Evolutionary conservation across 2,113 vertebrate genomes (phyloP).

Genomic region (Lagopus muta): DNA sequence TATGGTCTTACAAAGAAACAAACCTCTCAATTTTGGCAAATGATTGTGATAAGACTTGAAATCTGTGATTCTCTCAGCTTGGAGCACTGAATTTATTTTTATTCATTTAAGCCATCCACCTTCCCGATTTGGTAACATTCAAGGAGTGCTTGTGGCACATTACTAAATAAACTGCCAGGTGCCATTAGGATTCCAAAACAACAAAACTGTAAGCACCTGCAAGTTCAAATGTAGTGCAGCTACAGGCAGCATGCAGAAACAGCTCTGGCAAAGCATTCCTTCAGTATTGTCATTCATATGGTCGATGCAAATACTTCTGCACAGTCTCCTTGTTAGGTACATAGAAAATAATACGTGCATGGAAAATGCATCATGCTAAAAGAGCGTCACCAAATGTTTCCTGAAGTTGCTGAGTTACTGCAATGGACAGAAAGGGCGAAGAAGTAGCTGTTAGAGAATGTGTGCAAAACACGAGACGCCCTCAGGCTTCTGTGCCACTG

Average conservation of each 20-base stretch:
- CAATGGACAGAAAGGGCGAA: constrained; percentile 68
- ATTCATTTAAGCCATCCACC: constrained; percentile 59
- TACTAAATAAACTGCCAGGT: constrained; percentile 12
- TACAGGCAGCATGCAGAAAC: not conserved
- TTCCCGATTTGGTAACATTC: constrained; percentile 57
- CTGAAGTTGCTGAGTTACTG: constrained; percentile 89
- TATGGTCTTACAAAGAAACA: not conserved
- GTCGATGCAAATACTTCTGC: constrained; percentile 13
- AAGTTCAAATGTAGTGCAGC: not conserved
- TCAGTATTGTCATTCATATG: not conserved
- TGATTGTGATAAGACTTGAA: not conserved
- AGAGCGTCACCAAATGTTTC: constrained; percentile 19
- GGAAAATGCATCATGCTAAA: not conserved
- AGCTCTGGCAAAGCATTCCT: constrained; percentile 29
- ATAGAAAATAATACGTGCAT: not conserved
- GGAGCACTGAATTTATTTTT: constrained; percentile 77
- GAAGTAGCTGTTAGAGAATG: not conserved
- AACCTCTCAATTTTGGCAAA: not conserved
- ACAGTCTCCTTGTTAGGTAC: not conserved
- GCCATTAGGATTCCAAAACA: not conserved
- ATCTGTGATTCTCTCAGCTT: constrained; percentile 54
- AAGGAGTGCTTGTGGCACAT: constrained; percentile 81
- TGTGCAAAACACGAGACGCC: not conserved
- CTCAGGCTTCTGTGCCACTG: constrained; percentile 81
- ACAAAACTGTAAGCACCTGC: not conserved